These are phyloP conservation scores for Euborellia annulipes DNA, from an alignment of 1,140 invertebrate species.

Conservation along the genomic window DNA sequence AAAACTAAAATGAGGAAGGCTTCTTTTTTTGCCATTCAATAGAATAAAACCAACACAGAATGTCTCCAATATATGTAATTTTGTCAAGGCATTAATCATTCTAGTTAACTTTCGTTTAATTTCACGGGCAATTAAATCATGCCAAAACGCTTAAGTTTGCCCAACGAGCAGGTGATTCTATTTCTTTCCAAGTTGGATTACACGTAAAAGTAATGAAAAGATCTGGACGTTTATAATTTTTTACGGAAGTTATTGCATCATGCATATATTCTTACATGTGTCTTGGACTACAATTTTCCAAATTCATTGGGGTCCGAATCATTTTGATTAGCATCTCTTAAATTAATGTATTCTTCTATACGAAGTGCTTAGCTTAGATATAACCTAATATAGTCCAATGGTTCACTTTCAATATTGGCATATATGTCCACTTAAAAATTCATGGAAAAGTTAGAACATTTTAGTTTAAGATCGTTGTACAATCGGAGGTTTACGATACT, in stretches of 20 bases:
- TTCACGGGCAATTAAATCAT: slow-evolving; percentile 29
- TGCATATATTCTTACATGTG: slow-evolving; percentile 9
- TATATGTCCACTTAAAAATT: slow-evolving; percentile 28
- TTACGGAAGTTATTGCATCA: slow-evolving; percentile 6
- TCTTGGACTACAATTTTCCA: slow-evolving; percentile 1
- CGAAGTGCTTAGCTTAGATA: slow-evolving; percentile 26
- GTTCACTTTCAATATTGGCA: slow-evolving; percentile 24
- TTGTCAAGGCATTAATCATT: slow-evolving; percentile 23
- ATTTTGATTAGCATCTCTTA: slow-evolving; percentile 21
- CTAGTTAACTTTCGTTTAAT: slow-evolving; percentile 28
- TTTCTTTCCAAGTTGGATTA: slow-evolving; percentile 23
- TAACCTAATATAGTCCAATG: slow-evolving; percentile 21
- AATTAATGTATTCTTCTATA: slow-evolving; percentile 29
- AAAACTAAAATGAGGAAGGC: slow-evolving; percentile 26
- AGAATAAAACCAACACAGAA: too few species aligned
- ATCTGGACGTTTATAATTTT: slow-evolving; percentile 9
- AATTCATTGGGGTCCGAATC: slow-evolving; percentile 7
- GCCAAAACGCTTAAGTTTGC: slow-evolving; percentile 22
- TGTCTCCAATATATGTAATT: slow-evolving; percentile 25
- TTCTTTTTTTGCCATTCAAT: slow-evolving; percentile 36
- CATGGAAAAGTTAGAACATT: slow-evolving; percentile 20
- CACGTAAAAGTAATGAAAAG: slow-evolving; percentile 27
- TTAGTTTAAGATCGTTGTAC: slow-evolving; percentile 20
- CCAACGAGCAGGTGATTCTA: slow-evolving; percentile 19
- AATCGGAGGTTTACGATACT: too few species aligned